Percentiles rank a stretch among this genome's conserved stretches.
Conservation (phyloP, 2,797 vertebrate species). For the Simalia tracyae region DNA sequence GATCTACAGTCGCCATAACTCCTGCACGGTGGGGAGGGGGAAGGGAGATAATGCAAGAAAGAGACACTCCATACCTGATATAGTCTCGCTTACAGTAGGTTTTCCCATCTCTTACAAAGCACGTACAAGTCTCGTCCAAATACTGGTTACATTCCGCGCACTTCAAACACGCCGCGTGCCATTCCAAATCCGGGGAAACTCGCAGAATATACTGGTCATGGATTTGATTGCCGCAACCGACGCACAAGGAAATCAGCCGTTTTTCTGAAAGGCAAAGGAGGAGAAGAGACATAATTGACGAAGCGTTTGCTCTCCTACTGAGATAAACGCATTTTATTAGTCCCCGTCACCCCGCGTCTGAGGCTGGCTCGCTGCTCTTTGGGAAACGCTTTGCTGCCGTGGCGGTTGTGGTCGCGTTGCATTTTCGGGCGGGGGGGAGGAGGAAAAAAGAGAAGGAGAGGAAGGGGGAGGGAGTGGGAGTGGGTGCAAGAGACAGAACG, state of each 20-base stretch:
- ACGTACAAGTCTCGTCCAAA: slow-evolving; percentile 95
- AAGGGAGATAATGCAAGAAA: slow-evolving; percentile 28
- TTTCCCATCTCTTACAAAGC: slow-evolving; percentile 95
- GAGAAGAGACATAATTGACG: slow-evolving; percentile 78
- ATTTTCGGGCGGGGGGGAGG: neutral
- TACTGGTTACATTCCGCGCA: slow-evolving; percentile 96
- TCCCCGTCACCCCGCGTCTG: slow-evolving; percentile 59
- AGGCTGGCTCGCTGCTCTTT: slow-evolving; percentile 54
- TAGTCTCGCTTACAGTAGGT: slow-evolving; percentile 97
- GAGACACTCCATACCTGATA: slow-evolving; percentile 83
- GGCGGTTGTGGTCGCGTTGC: neutral
- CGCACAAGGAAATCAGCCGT: slow-evolving; percentile 93
- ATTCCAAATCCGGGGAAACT: slow-evolving; percentile 95
- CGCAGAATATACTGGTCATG: slow-evolving; percentile 96
- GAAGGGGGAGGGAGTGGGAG: neutral
- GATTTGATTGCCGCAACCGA: slow-evolving; percentile 96
- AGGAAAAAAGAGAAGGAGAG: neutral
- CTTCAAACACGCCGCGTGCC: slow-evolving; percentile 95
- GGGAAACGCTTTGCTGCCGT: slow-evolving; percentile 25
- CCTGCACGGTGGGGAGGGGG: too few relatives aligned
- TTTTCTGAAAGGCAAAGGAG: slow-evolving; percentile 88
- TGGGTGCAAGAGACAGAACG: slow-evolving; percentile 13
- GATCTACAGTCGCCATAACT: neutral
- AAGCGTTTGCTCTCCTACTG: slow-evolving; percentile 76
- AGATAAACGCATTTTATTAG: slow-evolving; percentile 76